Percentiles rank a stretch among this genome's conserved stretches.
Conservation (phyloP, 2,797 vertebrate genomes). For the Pangasius djambal region DNA sequence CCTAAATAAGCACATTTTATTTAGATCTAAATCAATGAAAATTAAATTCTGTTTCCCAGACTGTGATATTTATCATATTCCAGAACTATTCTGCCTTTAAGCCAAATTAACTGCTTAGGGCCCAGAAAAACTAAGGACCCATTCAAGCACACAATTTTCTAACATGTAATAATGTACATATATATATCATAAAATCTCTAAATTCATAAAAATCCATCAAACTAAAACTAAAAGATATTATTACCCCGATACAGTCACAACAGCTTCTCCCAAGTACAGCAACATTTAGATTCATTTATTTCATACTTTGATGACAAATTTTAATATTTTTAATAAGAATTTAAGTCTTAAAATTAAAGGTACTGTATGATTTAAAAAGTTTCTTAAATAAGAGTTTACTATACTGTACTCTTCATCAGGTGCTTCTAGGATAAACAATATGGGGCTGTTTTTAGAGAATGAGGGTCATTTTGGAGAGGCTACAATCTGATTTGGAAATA, state of each 20-base stretch:
- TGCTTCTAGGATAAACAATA: conserved; percentile 4
- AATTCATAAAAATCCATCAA: not conserved
- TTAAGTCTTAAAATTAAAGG: not conserved
- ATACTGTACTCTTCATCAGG: not conserved
- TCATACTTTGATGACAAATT: not conserved
- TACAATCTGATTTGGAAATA: conserved; percentile 41
- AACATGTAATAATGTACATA: not conserved
- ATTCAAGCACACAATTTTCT: not conserved
- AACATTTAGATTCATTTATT: not conserved
- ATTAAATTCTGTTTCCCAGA: not conserved
- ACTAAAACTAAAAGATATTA: not conserved
- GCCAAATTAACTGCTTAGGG: not conserved
- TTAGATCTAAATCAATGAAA: not conserved
- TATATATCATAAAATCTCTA: not conserved
- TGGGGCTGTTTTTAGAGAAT: conserved; percentile 23
- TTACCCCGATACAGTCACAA: not conserved
- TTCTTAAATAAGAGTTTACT: conserved; percentile 2
- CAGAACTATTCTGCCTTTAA: not conserved
- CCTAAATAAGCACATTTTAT: not conserved
- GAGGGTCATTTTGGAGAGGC: conserved; percentile 33
- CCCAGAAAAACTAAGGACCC: not conserved
- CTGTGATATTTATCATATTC: not conserved
- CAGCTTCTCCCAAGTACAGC: not conserved
- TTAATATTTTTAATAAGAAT: not conserved
- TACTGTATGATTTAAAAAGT: conserved; percentile 9